Conservation (phyloP, 2,113 vertebrate genomes). For the Paedocypris sp. region DNA sequence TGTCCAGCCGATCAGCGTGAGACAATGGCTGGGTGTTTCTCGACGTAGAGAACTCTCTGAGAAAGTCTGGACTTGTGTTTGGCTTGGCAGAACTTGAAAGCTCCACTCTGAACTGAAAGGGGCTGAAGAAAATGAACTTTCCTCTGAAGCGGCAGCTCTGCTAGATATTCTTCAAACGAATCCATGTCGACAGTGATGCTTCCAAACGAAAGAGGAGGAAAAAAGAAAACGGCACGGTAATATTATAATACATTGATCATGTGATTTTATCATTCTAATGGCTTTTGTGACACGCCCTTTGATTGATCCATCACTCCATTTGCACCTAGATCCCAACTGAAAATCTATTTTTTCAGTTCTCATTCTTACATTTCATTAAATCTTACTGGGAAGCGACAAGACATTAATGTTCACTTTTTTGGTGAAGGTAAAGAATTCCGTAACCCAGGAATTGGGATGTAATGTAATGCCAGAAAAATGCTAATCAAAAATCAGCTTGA, state of each 20-base stretch:
- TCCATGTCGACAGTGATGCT: constrained; percentile 25
- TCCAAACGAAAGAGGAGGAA: not conserved
- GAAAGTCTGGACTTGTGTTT: constrained; percentile 18
- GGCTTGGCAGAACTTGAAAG: constrained; percentile 27
- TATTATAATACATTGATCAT: not conserved
- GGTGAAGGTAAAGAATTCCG: too few relatives aligned
- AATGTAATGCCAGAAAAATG: too few relatives aligned
- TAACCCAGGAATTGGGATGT: too few relatives aligned
- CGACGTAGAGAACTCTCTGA: not conserved
- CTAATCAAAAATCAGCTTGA: too few relatives aligned
- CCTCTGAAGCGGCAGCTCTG: constrained; percentile 6
- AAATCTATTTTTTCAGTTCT: constrained; percentile 13
- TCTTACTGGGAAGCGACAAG: not conserved
- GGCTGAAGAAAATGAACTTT: constrained; percentile 20
- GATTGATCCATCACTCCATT: constrained; percentile 20
- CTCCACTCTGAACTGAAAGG: constrained; percentile 16
- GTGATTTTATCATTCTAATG: not conserved
- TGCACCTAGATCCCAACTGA: not conserved
- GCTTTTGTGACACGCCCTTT: not conserved
- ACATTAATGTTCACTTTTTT: too few relatives aligned
- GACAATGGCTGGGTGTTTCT: not conserved
- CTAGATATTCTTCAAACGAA: constrained; percentile 25
- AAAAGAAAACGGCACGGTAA: not conserved
- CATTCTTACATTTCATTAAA: not conserved
- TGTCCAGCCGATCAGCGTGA: not conserved